A percentile compares a stretch with the other conserved stretches of the same genome.
These are phyloP conservation scores for Oreochromis mossambicus DNA, from an alignment of 2,797 vertebrate species.

Conservation along the genomic window DNA sequence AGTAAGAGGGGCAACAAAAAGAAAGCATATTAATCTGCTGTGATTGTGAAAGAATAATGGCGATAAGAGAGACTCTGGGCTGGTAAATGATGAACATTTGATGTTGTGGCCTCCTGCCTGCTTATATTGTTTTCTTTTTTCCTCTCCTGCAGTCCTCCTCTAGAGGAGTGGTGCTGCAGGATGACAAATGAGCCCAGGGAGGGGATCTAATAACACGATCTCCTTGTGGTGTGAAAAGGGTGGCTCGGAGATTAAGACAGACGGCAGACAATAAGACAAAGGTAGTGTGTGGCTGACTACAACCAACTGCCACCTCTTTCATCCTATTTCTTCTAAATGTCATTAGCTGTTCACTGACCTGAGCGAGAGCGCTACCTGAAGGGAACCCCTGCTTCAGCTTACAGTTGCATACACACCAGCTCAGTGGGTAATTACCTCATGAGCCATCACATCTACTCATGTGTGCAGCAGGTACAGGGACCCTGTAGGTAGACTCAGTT, in stretches of 20 bases:
- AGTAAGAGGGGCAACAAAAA: neutral
- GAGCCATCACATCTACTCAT: conserved; percentile 58
- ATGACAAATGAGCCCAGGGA: conserved; percentile 73
- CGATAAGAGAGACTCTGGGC: conserved; percentile 24
- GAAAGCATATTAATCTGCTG: conserved; percentile 20
- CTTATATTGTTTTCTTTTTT: conserved; percentile 54
- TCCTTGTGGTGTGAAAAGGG: conserved; percentile 67
- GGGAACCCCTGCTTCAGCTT: conserved; percentile 63
- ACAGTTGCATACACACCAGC: conserved; percentile 51
- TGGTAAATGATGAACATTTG: conserved; percentile 59
- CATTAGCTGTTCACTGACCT: conserved; percentile 72
- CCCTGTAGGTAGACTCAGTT: conserved; percentile 30
- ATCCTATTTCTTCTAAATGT: conserved; percentile 69
- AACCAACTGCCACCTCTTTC: conserved; percentile 68
- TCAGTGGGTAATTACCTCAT: conserved; percentile 69
- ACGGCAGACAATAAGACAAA: conserved; percentile 71
- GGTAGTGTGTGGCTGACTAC: conserved; percentile 58
- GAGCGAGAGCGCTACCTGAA: conserved; percentile 58
- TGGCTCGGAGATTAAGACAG: conserved; percentile 69
- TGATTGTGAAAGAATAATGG: conserved; percentile 32
- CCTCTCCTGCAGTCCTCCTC: conserved; percentile 46
- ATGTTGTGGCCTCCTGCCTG: conserved; percentile 49
- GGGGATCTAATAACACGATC: conserved; percentile 75
- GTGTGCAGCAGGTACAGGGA: conserved; percentile 56
- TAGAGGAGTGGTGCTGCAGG: conserved; percentile 55